phyloP scores from a whole-genome alignment of 2,113 vertebrate species.

The Martes martes region DNA sequence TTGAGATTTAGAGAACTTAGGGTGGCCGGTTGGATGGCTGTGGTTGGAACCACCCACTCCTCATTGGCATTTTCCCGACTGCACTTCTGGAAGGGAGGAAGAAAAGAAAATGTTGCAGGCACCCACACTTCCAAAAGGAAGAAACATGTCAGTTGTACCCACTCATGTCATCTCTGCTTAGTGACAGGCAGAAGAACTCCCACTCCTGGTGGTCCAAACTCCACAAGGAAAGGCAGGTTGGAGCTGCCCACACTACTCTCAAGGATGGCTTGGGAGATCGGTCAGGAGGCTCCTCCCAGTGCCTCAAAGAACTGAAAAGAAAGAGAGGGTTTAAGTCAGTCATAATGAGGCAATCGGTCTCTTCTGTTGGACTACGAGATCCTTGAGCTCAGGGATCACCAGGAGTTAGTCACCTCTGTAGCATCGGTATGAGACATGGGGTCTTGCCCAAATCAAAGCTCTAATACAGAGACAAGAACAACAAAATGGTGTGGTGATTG shows the following conservation, averaged over 20 bases:
- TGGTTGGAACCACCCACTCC: constrained; percentile 31
- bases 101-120: constrained; percentile 31
- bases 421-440: fast-evolving
- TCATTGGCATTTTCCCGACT: neutral
- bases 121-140: constrained; percentile 61
- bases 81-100: constrained; percentile 26
- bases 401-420: neutral
- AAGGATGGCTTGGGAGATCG: neutral
- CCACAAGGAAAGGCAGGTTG: constrained; percentile 12
- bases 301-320: neutral
- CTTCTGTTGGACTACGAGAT: neutral
- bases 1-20: neutral
- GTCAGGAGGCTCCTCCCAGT: neutral
- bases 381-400: too few species aligned
- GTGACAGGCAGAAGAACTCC: constrained; percentile 51
- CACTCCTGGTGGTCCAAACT: constrained; percentile 18
- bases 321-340: neutral
- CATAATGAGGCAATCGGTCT: fast-evolving
- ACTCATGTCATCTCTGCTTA: constrained; percentile 54
- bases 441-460: neutral
- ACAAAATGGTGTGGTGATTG: neutral
- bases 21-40: neutral
- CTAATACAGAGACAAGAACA: too few species aligned
- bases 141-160: constrained; percentile 58
- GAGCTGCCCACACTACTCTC: neutral